Evolutionary conservation across 2,113 vertebrate species (phyloP).

Genomic region (Dicentrarchus labrax): DNA sequence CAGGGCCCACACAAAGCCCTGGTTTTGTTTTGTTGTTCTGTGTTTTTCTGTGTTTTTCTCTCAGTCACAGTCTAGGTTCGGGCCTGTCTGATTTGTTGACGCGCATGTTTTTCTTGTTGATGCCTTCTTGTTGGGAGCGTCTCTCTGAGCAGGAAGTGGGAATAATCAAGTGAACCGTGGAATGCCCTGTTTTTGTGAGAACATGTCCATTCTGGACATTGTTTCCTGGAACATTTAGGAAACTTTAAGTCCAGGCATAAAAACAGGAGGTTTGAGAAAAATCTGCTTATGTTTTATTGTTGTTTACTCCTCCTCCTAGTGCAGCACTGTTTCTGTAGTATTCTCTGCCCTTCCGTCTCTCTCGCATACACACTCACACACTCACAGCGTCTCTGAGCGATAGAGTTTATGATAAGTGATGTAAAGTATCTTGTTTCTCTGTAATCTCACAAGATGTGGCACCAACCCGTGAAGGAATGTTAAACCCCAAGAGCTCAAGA

Average conservation of each 20-base stretch:
- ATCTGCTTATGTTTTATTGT: slow-evolving; percentile 12
- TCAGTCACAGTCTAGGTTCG: slow-evolving; percentile 15
- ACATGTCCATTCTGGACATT: slow-evolving; percentile 34
- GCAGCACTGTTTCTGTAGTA: slow-evolving; percentile 19
- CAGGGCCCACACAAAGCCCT: background rate
- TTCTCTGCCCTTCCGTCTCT: background rate
- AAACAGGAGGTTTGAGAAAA: slow-evolving; percentile 8
- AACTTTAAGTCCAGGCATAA: background rate
- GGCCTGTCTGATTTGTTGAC: slow-evolving; percentile 63
- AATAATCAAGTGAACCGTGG: slow-evolving; percentile 81
- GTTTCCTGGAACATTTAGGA: slow-evolving; percentile 33
- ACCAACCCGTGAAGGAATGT: slow-evolving; percentile 39
- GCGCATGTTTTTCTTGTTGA: slow-evolving; percentile 80
- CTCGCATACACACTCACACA: background rate
- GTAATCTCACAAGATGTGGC: slow-evolving; percentile 40
- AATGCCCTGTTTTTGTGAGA: slow-evolving; percentile 81
- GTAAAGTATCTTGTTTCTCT: slow-evolving; percentile 40
- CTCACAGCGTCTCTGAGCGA: slow-evolving; percentile 8
- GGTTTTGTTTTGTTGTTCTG: slow-evolving; percentile 13
- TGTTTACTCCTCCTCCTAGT: slow-evolving; percentile 2
- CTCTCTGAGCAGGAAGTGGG: slow-evolving; percentile 73
- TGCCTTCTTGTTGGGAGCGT: slow-evolving; percentile 77
- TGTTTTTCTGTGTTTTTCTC: no score
- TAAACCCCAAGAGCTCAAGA: slow-evolving; percentile 33
- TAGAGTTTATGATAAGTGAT: slow-evolving; percentile 43